phyloP scores from a whole-genome alignment of 2,888 invertebrate species.

The Aromia moschata region DNA sequence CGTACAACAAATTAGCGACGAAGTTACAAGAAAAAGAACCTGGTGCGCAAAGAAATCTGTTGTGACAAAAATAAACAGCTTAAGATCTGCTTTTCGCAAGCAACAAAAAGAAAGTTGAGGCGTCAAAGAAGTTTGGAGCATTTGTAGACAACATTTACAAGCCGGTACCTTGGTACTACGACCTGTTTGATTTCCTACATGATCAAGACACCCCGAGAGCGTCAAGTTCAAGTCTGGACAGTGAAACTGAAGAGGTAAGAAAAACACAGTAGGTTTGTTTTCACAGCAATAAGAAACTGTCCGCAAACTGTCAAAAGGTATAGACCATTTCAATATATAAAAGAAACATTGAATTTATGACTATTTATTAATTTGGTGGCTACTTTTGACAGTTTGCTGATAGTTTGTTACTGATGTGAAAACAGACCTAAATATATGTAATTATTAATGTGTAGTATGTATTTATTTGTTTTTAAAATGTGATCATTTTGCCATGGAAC shows the following conservation, averaged over 20 bases:
- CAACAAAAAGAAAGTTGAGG: constrained; percentile 18
- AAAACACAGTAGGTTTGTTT: not conserved
- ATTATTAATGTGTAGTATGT: not conserved
- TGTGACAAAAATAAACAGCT: not conserved
- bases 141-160: constrained; percentile 18
- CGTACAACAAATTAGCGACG: not conserved
- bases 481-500: constrained; percentile 11
- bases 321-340: no score
- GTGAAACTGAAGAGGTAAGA: not conserved
- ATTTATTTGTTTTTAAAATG: not conserved
- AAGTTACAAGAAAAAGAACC: not conserved
- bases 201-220: constrained; percentile 16
- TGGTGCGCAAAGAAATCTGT: not conserved
- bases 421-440: no score
- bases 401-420: not conserved
- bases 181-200: constrained; percentile 20
- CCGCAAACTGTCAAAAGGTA: not conserved
- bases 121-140: constrained; percentile 14
- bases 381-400: no score
- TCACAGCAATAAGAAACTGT: not conserved
- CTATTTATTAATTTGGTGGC: no score
- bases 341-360: no score
- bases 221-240: constrained; percentile 1
- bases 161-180: constrained; percentile 13
- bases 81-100: not conserved